phyloP scores from a whole-genome alignment of 1,140 invertebrate species.

The Trachymyrmex septentrionalis region DNA sequence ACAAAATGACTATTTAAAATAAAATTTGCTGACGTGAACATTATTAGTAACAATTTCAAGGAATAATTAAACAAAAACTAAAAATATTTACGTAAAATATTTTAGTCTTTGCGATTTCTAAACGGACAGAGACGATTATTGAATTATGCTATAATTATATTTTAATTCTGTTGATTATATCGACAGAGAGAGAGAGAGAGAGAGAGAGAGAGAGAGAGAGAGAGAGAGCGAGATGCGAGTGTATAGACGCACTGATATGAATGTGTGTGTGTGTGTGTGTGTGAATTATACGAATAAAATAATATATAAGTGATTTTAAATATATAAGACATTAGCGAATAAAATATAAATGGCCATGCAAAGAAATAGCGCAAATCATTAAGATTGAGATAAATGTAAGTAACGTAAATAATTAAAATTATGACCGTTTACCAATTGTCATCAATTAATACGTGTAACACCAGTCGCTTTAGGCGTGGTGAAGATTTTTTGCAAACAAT shows the following conservation, averaged over 20 bases:
- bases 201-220: neutral
- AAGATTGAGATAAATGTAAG: conserved; percentile 43
- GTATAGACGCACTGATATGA: conserved; percentile 1
- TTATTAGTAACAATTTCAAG: conserved; percentile 4
- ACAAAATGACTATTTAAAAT: neutral
- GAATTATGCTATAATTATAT: conserved; percentile 31
- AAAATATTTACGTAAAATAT: conserved; percentile 5
- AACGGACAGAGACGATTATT: neutral
- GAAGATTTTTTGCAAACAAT: conserved; percentile 73
- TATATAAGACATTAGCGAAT: neutral
- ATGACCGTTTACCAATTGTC: conserved; percentile 64
- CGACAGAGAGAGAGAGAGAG: neutral
- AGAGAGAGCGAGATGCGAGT: conserved; percentile 40
- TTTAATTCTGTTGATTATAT: conserved; percentile 6
- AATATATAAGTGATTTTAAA: conserved; percentile 47
- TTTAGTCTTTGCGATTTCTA: neutral
- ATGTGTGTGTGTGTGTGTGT: too few species aligned
- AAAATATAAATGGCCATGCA: neutral
- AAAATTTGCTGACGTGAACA: neutral
- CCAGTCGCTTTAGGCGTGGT: conserved; percentile 74
- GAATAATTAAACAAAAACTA: conserved; percentile 13
- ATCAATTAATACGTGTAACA: conserved; percentile 70
- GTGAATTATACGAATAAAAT: conserved; percentile 42
- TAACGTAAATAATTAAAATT: conserved; percentile 28
- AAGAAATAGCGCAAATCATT: conserved; percentile 39